Evolutionary conservation across 1,140 invertebrate species (phyloP).

Genomic region (Cydia strobilella): DNA sequence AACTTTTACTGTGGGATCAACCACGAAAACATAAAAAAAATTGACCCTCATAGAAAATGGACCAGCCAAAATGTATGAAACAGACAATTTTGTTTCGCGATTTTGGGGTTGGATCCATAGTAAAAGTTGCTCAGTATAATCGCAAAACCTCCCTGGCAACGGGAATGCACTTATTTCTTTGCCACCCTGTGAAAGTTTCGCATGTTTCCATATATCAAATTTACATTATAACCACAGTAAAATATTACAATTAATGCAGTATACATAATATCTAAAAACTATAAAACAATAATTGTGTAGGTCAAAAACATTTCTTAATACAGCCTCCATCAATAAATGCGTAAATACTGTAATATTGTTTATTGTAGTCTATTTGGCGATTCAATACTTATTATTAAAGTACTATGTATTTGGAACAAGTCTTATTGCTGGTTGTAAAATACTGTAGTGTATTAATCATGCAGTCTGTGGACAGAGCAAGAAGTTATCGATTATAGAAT

Average conservation of each 20-base stretch:
- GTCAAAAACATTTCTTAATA: conserved; percentile 55
- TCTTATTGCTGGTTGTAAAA: conserved; percentile 19
- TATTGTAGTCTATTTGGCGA: conserved; percentile 32
- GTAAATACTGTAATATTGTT: conserved; percentile 68
- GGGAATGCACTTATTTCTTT: too few species aligned
- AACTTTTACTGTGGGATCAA: too few species aligned
- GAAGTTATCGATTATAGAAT: not conserved
- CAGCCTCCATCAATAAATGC: conserved; percentile 74
- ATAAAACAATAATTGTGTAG: conserved; percentile 66
- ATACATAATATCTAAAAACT: conserved; percentile 54
- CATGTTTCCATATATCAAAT: too few species aligned
- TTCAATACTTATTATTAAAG: conserved; percentile 21
- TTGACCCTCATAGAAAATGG: too few species aligned
- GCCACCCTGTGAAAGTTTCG: too few species aligned
- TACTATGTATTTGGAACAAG: conserved; percentile 20
- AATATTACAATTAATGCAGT: conserved; percentile 55
- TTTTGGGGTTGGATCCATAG: too few species aligned
- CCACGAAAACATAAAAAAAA: too few species aligned
- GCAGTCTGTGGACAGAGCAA: not conserved
- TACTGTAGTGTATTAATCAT: not conserved
- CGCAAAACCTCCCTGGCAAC: too few species aligned
- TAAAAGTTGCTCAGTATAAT: too few species aligned
- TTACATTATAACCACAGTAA: not conserved
- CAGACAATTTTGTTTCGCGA: too few species aligned
- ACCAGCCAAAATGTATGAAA: too few species aligned